These are phyloP conservation scores for Anguilla anguilla DNA, from an alignment of 2,797 vertebrate genomes.

Conservation along the genomic window DNA sequence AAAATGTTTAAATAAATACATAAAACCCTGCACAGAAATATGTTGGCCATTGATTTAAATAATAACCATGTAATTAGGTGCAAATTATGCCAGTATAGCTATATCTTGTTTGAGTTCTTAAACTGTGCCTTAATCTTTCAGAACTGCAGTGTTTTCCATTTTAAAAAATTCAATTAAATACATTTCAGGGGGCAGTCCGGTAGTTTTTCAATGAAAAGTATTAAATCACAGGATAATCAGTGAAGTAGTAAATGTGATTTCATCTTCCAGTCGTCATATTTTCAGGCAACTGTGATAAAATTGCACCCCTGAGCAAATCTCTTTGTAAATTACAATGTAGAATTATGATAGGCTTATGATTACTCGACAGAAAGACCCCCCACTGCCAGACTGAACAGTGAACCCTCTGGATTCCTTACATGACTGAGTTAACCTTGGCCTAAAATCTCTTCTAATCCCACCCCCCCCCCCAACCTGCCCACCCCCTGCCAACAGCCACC, in stretches of 20 bases:
- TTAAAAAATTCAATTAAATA: too few relatives aligned
- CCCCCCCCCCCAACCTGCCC: background rate
- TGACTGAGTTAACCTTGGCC: background rate
- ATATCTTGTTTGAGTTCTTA: background rate
- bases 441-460: background rate
- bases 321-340: background rate
- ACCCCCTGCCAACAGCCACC: background rate
- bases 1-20: background rate
- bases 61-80: background rate
- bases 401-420: background rate
- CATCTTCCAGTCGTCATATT: background rate
- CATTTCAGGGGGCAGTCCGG: background rate
- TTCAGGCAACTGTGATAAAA: background rate
- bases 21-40: background rate
- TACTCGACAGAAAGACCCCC: background rate
- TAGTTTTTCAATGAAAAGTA: background rate
- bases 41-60: background rate
- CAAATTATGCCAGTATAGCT: background rate
- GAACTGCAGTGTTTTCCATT: too few relatives aligned
- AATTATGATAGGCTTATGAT: background rate
- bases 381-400: background rate
- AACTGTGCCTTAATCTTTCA: too few relatives aligned
- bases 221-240: background rate
- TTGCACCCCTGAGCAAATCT: background rate
- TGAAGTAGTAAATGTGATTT: background rate